Conservation (phyloP, 2,113 vertebrate genomes). For the Trinectes maculatus region DNA sequence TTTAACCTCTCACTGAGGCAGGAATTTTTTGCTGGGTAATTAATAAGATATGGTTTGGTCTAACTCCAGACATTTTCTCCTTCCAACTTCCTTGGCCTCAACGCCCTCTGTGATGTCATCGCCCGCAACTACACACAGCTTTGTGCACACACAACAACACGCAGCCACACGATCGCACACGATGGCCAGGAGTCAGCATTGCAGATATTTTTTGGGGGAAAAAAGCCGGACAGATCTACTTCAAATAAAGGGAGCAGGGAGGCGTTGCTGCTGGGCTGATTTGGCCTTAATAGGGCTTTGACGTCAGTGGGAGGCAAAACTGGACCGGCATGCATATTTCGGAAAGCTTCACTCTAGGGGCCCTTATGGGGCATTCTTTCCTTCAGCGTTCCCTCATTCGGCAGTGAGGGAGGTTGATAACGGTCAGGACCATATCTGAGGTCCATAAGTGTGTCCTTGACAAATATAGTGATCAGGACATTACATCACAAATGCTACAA, state of each 20-base stretch:
- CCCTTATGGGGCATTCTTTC: conserved; percentile 5
- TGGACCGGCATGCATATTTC: conserved; percentile 46
- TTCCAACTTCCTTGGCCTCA: conserved; percentile 55
- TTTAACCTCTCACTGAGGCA: conserved; percentile 8
- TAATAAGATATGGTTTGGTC: conserved; percentile 42
- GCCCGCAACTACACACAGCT: conserved; percentile 1
- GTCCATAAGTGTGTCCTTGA: conserved; percentile 8
- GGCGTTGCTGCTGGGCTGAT: conserved; percentile 37
- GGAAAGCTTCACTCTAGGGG: conserved; percentile 30
- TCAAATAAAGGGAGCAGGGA: neutral
- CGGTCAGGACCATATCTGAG: neutral
- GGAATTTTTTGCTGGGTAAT: conserved; percentile 47
- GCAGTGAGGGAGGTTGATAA: neutral
- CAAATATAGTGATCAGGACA: neutral
- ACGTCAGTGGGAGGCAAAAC: conserved; percentile 56
- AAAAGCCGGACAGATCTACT: conserved; percentile 47
- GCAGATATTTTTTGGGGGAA: conserved; percentile 59
- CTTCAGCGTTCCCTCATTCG: conserved; percentile 14
- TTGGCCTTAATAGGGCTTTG: conserved; percentile 61
- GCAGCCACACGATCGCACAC: neutral
- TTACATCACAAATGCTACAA: neutral
- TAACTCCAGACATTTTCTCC: conserved; percentile 47
- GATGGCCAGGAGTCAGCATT: conserved; percentile 43
- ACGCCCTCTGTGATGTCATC: conserved; percentile 52
- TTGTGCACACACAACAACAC: neutral